Base-by-base conservation (phyloP, 2,113 vertebrate species). In the Zapornia atra region DNA sequence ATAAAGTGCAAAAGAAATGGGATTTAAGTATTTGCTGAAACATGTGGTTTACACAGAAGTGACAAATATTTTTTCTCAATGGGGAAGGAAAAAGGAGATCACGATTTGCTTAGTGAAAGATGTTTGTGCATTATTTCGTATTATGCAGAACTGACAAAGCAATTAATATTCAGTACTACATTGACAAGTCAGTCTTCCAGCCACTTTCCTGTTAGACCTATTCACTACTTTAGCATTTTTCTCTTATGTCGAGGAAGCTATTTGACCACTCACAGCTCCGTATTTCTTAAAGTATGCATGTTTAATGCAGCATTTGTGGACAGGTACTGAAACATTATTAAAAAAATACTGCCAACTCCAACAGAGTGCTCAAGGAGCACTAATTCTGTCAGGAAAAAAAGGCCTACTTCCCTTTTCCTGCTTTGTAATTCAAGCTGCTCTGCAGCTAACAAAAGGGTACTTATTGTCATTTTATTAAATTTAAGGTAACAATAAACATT, bases 401-500 rank as follows among this genome's bases (percentile, higher is more conserved):
- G 89, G 56, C 83, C 72, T 81, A 59, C 48, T 65, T 81, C 38
- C 28, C 46, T 42, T 95, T 88, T 64, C 70, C 78, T 70, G 24
- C 36, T 92, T 51, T 7, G 80, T 61, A 83, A 65, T 80, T 89
- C 36, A 86, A 89, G 57, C n/a, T 60, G 38, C 46, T 94, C 48
- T 73, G 46, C 38, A 60, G 54, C n/a, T 53, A 92, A 86, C 48
- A 80, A 89, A 94, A 94, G 42, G 9, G 31, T 68, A 73, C 54
- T 69, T 72, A 72, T 11, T 86, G 56, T 90, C 15, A 24, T 46
- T 92, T 56, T 63, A 85, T 83, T 96, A 95, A 84, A 94, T 88
- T 94, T 56, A 76, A 95, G 65, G 53, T 57, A 87, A 94, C 71
- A 93, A 86, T 61, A 82, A 95, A 92, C 48, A 89, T 91, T 97